A percentile compares a stretch with the other conserved stretches of the same genome.
phyloP scores from a whole-genome alignment of 1,140 invertebrate genomes.

The Magallana angulata region DNA sequence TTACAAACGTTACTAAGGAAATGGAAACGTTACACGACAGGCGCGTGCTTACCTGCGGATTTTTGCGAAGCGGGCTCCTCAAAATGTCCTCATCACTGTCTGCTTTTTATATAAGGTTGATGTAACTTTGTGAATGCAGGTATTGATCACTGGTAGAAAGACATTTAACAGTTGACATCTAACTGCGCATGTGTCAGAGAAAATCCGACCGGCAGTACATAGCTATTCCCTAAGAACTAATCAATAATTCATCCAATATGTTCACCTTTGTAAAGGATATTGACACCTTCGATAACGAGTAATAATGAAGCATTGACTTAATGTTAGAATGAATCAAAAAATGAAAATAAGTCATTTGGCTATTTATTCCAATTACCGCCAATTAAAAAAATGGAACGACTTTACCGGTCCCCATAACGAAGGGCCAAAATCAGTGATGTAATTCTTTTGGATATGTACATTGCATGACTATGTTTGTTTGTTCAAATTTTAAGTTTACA shows the following conservation, averaged over 20 bases:
- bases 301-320: neutral
- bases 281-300: neutral
- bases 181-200: neutral
- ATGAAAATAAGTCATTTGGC: too few species aligned
- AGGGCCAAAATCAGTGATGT: too few species aligned
- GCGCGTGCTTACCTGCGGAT: constrained; percentile 33
- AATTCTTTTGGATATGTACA: too few species aligned
- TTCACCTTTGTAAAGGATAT: neutral
- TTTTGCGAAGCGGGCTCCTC: constrained; percentile 16
- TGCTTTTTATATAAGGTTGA: neutral
- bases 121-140: neutral
- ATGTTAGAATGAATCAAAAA: too few species aligned
- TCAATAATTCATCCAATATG: neutral
- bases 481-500: too few species aligned
- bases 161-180: constrained; percentile 19
- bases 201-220: too few species aligned
- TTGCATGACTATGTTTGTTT: too few species aligned
- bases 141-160: neutral
- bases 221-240: neutral
- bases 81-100: neutral
- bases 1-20: constrained; percentile 56
- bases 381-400: too few species aligned
- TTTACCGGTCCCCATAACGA: too few species aligned
- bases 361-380: too few species aligned
- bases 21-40: neutral